Percentiles rank a stretch among this genome's conserved stretches.
Evolutionary conservation across 2,888 invertebrate species (phyloP).

Genomic region (Mechanitis mazaeus): DNA sequence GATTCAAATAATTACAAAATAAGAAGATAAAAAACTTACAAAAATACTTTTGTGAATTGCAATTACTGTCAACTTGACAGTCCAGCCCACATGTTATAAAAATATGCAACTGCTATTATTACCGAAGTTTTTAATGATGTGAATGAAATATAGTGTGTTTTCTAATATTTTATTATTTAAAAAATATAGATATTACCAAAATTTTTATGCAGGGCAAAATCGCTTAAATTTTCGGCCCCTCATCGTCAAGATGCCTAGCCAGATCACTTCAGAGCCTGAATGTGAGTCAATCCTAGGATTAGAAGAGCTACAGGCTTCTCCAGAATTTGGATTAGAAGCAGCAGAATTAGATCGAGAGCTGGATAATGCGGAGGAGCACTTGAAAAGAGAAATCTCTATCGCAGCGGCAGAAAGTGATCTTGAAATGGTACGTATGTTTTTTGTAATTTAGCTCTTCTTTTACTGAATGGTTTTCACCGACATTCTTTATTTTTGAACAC

Average conservation of each 20-base stretch:
- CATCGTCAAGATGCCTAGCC: slow-evolving; percentile 56
- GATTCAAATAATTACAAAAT: too few species aligned
- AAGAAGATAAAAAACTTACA: not conserved
- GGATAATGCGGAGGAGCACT: slow-evolving; percentile 53
- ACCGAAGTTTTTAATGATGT: too few species aligned
- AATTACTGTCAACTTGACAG: slow-evolving; percentile 12
- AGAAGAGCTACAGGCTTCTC: slow-evolving; percentile 60
- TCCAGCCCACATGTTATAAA: not conserved
- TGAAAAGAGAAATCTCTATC: slow-evolving; percentile 56
- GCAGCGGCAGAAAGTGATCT: slow-evolving; percentile 68
- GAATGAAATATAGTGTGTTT: too few species aligned
- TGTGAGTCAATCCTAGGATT: slow-evolving; percentile 42
- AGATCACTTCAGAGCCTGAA: slow-evolving; percentile 40
- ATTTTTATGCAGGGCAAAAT: slow-evolving; percentile 25
- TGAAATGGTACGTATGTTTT: slow-evolving; percentile 63
- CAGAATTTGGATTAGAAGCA: slow-evolving; percentile 54
- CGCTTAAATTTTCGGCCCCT: slow-evolving; percentile 53
- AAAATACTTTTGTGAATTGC: not conserved
- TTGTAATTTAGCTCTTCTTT: not conserved
- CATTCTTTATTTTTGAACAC: too few species aligned
- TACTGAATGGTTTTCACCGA: too few species aligned
- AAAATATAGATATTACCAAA: not conserved
- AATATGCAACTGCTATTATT: not conserved
- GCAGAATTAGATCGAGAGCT: slow-evolving; percentile 57
- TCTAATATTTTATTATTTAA: not conserved